Base-by-base conservation (phyloP, 2,888 invertebrate species). In the Pristionchus entomophagus region DNA sequence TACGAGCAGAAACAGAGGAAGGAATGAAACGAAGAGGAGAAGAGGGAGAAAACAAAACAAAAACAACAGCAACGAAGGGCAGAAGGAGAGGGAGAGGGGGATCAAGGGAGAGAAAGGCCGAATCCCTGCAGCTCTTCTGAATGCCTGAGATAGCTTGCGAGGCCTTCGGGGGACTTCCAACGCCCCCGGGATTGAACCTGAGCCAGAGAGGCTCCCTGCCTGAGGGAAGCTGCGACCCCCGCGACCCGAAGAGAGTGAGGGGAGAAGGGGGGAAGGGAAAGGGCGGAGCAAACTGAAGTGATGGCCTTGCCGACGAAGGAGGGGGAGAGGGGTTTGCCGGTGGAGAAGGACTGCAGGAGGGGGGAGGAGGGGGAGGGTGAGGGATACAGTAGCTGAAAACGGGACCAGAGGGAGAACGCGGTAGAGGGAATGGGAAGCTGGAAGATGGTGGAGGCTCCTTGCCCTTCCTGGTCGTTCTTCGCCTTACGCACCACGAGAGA, bases 181-280 rank as follows among this genome's bases (percentile, higher is more conserved):
- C 73, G 1, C 17, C 73, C 73, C 41, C 73, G 1, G n/a, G 73
- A 3, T 10, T 41, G 73, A 19, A 73, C 22, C 17, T 73, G 73
- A 14, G 38, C 10, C 41, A 73, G 22, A 8, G 73, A n/a, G 29
- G 73, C 73, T 41, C 73, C 73, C 22, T 73, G 73, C 12, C 17
- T 2, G 10, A 73, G 14, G 3, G 41, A 41, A 8, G 38, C n/a
- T 3, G 73, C 38, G 41, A 45, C 73, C 6, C 73, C 73, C 2
- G 73, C 41, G n/a, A 73, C 73, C 8, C 73, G 41, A 41, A 73
- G 73, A 5, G 73, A 73, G 41, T 73, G 73, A 17, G 41, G 73
- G 22, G 38, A 22, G 41, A 41, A 5, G 41, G 22, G 73, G 22
- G 22, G 10, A 45, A 45, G 14, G 45, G 59, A 59, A n/a, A 59